Evolutionary conservation across 2,113 vertebrate species (phyloP), one percentile per base, ranked within the genome.

Genomic region (Reinhardtius hippoglossoides): DNA sequence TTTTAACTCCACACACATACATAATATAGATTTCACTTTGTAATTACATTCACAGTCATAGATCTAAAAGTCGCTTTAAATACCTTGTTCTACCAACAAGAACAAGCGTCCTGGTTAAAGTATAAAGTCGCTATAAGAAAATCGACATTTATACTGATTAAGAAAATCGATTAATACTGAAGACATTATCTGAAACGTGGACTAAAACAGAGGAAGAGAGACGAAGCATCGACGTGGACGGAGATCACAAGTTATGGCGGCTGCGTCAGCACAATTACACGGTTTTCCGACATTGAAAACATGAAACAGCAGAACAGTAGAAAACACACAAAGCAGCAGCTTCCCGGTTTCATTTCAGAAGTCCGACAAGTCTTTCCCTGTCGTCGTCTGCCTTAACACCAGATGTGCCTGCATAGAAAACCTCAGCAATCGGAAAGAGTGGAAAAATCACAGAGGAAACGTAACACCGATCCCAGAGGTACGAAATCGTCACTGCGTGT

Each of bases 41-140:
- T 63, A 44, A 75, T 70, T 90, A 94, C 92, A 94, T 93, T 94
- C 91, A 91, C 78, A 84, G 89, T 94, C 88, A 89, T 71, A 78
- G 81, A 76, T 84, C 61, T 67, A 88, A 76, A 80, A 76, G 27
- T 78, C 60, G 23, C 12, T 76, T 66, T 64, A 9, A 63, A 40
- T 57, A 69, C n/a, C 31, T 71, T 78, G 71, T 74, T 80, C 72
- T 26, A 60, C 16, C 56, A 52, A 74, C 21, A 57, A 64, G 74
- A 88, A 83, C 64, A 80, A 64, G 75, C 67, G 26, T 62, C 63
- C 75, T 78, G 64, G 21, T 70, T 78, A 74, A 52, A 42, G 76
- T 87, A 88, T 83, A 86, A 91, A 89, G 86, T 90, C 82, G 81
- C 70, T 27, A 55, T 70, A 78, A 60, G 76, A 80, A 86, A 78